phyloP scores from a whole-genome alignment of 1,140 invertebrate species.

The Cotesia typhae region DNA sequence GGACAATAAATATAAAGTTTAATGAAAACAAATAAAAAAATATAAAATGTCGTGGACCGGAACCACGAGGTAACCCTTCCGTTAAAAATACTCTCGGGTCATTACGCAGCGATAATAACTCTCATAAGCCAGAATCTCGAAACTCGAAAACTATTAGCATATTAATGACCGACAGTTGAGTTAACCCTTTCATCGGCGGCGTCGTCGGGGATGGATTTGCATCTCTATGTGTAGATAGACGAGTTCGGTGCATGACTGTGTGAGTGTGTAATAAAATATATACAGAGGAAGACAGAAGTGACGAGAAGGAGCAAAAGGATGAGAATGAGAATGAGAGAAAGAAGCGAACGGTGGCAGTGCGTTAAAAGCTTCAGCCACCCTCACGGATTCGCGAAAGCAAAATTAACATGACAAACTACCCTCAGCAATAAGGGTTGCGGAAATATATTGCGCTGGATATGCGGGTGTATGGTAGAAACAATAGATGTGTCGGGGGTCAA shows the following conservation, averaged over 20 bases:
- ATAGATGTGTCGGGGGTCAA: conserved; percentile 52
- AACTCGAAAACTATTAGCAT: conserved; percentile 68
- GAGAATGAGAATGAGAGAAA: conserved; percentile 36
- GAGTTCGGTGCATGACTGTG: conserved; percentile 4
- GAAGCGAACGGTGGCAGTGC: conserved; percentile 61
- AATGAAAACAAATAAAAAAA: conserved; percentile 18
- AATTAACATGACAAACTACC: conserved; percentile 69
- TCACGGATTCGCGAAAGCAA: conserved; percentile 59
- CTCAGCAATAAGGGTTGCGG: conserved; percentile 65
- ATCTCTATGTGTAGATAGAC: conserved; percentile 45
- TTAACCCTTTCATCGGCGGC: conserved; percentile 67
- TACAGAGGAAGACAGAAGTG: conserved; percentile 14
- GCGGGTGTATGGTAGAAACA: conserved; percentile 65
- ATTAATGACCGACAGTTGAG: conserved; percentile 66
- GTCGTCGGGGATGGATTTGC: conserved; percentile 59
- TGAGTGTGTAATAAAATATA: neutral
- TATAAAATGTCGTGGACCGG: conserved; percentile 25
- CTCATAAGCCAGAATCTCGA: conserved; percentile 64
- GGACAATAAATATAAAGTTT: neutral
- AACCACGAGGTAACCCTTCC: conserved; percentile 56
- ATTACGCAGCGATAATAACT: conserved; percentile 65
- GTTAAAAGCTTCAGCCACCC: conserved; percentile 63
- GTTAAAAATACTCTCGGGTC: conserved; percentile 67
- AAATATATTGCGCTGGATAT: conserved; percentile 64
- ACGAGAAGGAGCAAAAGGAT: neutral